These are phyloP conservation scores for Tupiocoris notatus DNA, from an alignment of 2,888 invertebrate species.

Conservation along the genomic window DNA sequence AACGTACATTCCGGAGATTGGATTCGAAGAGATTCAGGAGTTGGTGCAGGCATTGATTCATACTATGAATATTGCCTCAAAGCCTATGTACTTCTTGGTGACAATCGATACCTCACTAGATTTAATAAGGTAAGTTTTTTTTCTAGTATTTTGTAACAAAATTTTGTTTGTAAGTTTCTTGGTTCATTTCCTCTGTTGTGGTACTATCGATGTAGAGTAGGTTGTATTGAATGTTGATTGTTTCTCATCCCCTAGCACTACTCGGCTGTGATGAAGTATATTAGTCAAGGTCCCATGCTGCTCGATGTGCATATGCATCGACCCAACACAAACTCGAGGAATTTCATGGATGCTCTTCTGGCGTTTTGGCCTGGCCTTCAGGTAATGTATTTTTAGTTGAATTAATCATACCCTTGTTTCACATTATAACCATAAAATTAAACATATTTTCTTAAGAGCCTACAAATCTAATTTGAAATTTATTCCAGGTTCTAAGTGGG, in stretches of 20 bases:
- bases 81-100: constrained; percentile 91
- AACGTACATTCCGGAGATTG: constrained; percentile 98
- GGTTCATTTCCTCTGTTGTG: too few species aligned
- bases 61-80: constrained; percentile 98
- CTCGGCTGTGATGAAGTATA: constrained; percentile 94
- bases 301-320: constrained; percentile 95
- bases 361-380: constrained; percentile 99
- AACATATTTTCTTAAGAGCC: too few species aligned
- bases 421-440: too few species aligned
- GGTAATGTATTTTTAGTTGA: constrained; percentile 55
- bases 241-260: too few species aligned
- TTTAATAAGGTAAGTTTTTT: constrained; percentile 65
- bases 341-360: constrained; percentile 95
- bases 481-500: constrained; percentile 67
- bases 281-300: constrained; percentile 91
- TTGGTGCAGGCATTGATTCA: constrained; percentile 98
- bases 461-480: too few species aligned
- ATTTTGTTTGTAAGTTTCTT: too few species aligned
- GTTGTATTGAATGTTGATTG: too few species aligned
- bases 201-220: too few species aligned
- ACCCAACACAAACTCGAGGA: constrained; percentile 88
- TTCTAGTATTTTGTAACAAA: not conserved
- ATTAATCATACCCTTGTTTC: not conserved
- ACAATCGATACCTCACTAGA: constrained; percentile 87
- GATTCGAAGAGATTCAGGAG: constrained; percentile 93